Base-by-base conservation (phyloP, 2,113 vertebrate genomes). In the Phyllostomus hastatus region DNA sequence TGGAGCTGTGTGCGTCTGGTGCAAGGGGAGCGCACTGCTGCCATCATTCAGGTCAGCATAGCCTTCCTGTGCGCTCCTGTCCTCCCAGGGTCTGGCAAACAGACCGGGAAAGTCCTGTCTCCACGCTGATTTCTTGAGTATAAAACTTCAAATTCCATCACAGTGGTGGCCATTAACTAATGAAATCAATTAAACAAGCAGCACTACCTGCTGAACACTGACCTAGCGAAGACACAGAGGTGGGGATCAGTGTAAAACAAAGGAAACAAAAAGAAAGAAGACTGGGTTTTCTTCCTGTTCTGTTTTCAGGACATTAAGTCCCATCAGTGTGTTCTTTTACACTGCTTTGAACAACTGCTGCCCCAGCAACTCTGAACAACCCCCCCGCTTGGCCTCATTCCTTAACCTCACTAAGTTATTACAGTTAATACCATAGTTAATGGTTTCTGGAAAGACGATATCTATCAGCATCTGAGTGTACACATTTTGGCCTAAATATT, bases 381-480 rank as follows among this genome's bases (percentile, higher is more conserved):
- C 79, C 87, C 96, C 96, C 84, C 64, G 86, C n/a, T 94, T 95
- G 94, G 97, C 96, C 95, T 98, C 97, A 16, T 96, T 97, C 95
- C 95, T 97, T 78, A 82, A 96, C 92, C 97, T 98, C 4, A 11
- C 69, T 97, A 97, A 98, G 87, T 96, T 98, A 64, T 98, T 98
- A 95, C 96, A 94, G 96, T 95, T 96, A 98, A 98, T 96, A 76
- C 94, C 48, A 54, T 91, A 97, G 96, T 98, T 98, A 98, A 98
- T 98, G 95, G 91, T 97, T 98, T 98, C 97, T 98, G 97, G 97
- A 98, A 98, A 98, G 97, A 43, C 72, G 95, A 81, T 98, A 95
- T 96, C 98, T 98, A 48, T 98, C 97, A 97, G 97, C 97, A 73
- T 97, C 97, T 94, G 95, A 98, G 96, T 1, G 4, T 96, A 90